phyloP scores from a whole-genome alignment of 2,797 vertebrate species.

The Vireo griseus region DNA sequence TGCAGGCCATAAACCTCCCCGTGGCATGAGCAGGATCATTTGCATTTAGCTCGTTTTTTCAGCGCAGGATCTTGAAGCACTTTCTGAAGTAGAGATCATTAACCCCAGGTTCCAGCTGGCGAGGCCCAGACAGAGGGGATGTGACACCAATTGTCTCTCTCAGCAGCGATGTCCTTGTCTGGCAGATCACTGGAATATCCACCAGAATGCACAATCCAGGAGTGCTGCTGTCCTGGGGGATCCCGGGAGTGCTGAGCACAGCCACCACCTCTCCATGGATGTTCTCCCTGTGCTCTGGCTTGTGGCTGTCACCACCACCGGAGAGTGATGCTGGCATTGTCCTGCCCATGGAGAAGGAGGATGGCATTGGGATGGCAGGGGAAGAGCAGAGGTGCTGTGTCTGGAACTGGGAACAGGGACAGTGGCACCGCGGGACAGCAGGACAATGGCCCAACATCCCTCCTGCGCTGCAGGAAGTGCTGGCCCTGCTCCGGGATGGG shows the following conservation, averaged over 20 bases:
- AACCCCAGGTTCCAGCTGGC: constrained; percentile 31
- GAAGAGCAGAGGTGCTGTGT: fast-evolving
- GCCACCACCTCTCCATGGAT: fast-evolving
- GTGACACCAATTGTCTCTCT: neutral
- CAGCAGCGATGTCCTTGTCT: neutral
- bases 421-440: too few relatives aligned
- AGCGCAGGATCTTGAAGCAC: neutral
- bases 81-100: constrained; percentile 51
- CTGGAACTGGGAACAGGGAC: neutral
- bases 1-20: constrained; percentile 48
- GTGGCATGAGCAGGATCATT: constrained; percentile 37
- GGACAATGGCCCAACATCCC: neutral
- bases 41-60: constrained; percentile 14
- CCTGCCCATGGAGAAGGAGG: neutral
- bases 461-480: neutral
- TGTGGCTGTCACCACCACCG: fast-evolving
- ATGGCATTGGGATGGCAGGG: neutral
- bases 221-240: neutral
- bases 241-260: fast-evolving
- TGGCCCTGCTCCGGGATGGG: neutral
- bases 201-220: fast-evolving
- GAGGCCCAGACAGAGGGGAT: neutral
- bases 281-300: neutral
- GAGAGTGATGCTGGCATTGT: fast-evolving
- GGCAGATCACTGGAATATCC: neutral